Evolutionary conservation across 2,888 invertebrate genomes (phyloP), one percentile per base, ranked within the genome.

Genomic region (Tipula unca): DNA sequence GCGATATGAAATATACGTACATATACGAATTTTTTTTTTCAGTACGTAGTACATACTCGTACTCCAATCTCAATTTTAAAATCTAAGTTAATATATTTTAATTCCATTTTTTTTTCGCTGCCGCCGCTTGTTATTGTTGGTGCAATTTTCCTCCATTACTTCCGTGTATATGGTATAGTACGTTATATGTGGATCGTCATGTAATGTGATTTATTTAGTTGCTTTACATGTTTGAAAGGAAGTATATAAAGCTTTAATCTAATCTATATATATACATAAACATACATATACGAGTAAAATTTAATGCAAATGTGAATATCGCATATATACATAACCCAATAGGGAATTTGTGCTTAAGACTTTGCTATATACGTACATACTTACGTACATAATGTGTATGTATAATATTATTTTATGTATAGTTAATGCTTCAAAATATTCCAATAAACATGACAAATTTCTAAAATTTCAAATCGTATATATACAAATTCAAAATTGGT

Each of bases 41-140:
- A 4, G 25, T 69, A 25, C n/a, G n/a, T n/a, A n/a, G n/a, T 25
- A 69, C 69, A 25, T 69, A 69, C 48, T 48, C 48, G 48, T 48
- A 48, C 8, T n/a, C 20, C 69, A 69, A 69, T 69, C 69, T 69
- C 69, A 25, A 25, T 69, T 69, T 69, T 25, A 69, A 69, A 69
- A 69, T 69, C 69, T 69, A 69, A 69, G 25, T 69, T 69, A 69
- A 69, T 69, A 69, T 69, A 69, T 69, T 69, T 69, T 69, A 69
- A 69, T 69, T 25, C 69, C 69, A 69, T 69, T 69, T 69, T 20
- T 69, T 48, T 17, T 32, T 32, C 32, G 48, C 48, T 48, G 1
- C 39, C 39, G 39, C n/a, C n/a, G n/a, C 1, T 10, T 48, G 17
- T 25, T 69, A 2, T 69, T 25, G 25, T 25, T 69, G 69, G 25